Evolutionary conservation across 2,888 invertebrate species (phyloP).

Genomic region (Cephonodes hylas): DNA sequence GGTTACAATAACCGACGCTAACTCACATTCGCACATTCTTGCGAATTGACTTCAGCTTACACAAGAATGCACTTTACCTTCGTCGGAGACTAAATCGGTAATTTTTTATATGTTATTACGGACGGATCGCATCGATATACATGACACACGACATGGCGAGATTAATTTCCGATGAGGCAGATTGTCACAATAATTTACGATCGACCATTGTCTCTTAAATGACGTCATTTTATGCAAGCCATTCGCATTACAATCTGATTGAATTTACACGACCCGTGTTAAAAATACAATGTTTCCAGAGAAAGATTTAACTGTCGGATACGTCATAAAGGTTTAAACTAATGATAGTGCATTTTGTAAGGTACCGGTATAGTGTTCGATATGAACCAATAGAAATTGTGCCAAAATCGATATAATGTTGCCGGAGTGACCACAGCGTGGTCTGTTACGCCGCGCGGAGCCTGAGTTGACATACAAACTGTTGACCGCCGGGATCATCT

Average conservation of each 20-base stretch:
- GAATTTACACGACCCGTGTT: slow-evolving; percentile 26
- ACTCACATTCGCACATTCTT: slow-evolving; percentile 66
- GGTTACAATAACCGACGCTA: slow-evolving; percentile 47
- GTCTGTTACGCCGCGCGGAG: slow-evolving; percentile 30
- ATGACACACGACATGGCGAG: slow-evolving; percentile 67
- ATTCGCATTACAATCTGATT: slow-evolving; percentile 53
- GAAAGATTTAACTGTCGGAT: slow-evolving; percentile 1
- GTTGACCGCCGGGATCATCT: slow-evolving; percentile 59
- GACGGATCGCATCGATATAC: slow-evolving; percentile 59
- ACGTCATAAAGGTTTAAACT: neutral
- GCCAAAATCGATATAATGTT: slow-evolving; percentile 11
- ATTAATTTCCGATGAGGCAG: slow-evolving; percentile 77
- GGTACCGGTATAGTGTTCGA: neutral
- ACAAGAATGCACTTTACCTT: slow-evolving; percentile 77
- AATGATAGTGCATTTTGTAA: neutral
- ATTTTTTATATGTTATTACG: slow-evolving; percentile 70
- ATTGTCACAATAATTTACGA: slow-evolving; percentile 78
- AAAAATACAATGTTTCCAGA: slow-evolving; percentile 10
- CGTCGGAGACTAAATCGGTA: slow-evolving; percentile 66
- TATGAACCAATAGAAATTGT: slow-evolving; percentile 5
- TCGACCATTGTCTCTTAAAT: slow-evolving; percentile 72
- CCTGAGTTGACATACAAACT: slow-evolving; percentile 41
- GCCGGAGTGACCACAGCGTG: slow-evolving; percentile 30
- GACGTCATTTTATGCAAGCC: slow-evolving; percentile 66
- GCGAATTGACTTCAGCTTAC: slow-evolving; percentile 72